These are phyloP conservation scores for Python bivittatus DNA, from an alignment of 2,113 vertebrate genomes.

Conservation along the genomic window DNA sequence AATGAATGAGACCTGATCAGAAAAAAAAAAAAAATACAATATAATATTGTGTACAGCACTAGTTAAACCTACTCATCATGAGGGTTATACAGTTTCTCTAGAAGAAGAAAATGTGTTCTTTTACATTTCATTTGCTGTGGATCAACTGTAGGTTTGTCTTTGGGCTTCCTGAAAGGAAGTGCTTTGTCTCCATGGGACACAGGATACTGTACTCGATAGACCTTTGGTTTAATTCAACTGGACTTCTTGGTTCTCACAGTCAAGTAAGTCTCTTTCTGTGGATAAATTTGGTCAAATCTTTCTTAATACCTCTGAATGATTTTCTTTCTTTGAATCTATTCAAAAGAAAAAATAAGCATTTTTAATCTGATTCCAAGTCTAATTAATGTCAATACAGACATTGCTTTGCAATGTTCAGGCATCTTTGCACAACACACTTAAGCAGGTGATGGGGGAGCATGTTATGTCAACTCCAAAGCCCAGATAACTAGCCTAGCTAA, in stretches of 20 bases:
- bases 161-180: background rate
- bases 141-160: too few species aligned
- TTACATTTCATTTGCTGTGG: background rate
- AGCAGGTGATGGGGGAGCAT: background rate
- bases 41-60: background rate
- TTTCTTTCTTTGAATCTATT: background rate
- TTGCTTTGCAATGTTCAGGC: background rate
- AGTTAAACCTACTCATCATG: background rate
- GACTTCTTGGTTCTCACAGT: background rate
- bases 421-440: background rate
- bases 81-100: background rate
- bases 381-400: background rate
- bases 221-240: background rate
- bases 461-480: background rate
- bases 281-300: background rate
- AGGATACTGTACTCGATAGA: background rate
- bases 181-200: too few species aligned
- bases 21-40: background rate
- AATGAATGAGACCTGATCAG: background rate
- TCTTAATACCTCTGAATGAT: background rate
- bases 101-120: background rate
- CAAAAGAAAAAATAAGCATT: background rate
- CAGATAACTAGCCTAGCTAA: background rate
- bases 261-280: background rate
- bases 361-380: background rate